Evolutionary conservation across 2,113 vertebrate genomes (phyloP).

Genomic region (Seriola aureovittata): DNA sequence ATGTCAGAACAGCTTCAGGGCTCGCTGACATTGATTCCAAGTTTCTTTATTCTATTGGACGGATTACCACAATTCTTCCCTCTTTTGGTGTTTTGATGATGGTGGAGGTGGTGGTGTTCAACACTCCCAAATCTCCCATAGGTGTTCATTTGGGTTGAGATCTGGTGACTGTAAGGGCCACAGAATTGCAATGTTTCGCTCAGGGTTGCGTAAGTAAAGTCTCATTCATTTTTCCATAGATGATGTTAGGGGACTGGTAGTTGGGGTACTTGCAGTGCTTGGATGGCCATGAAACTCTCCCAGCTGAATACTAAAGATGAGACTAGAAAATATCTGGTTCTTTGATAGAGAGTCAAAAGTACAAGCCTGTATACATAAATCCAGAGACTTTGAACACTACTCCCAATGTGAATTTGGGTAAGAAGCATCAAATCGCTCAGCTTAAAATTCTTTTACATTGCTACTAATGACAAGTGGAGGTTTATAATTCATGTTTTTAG

Average conservation of each 20-base stretch:
- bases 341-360: background rate
- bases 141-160: background rate
- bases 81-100: background rate
- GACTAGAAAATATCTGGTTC: background rate
- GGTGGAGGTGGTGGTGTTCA: background rate
- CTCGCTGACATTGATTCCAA: background rate
- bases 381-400: background rate
- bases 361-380: background rate
- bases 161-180: background rate
- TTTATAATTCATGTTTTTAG: no score
- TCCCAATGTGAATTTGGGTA: background rate
- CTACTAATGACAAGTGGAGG: no score
- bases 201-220: background rate
- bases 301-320: background rate
- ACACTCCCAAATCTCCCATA: background rate
- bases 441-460: no score
- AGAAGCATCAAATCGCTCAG: background rate
- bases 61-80: background rate
- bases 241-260: background rate
- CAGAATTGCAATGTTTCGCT: background rate
- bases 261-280: background rate
- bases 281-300: background rate
- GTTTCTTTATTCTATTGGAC: background rate
- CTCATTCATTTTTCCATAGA: background rate
- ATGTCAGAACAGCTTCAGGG: no score